Conservation (phyloP, 2,113 vertebrate genomes). For the Ellobius talpinus region DNA sequence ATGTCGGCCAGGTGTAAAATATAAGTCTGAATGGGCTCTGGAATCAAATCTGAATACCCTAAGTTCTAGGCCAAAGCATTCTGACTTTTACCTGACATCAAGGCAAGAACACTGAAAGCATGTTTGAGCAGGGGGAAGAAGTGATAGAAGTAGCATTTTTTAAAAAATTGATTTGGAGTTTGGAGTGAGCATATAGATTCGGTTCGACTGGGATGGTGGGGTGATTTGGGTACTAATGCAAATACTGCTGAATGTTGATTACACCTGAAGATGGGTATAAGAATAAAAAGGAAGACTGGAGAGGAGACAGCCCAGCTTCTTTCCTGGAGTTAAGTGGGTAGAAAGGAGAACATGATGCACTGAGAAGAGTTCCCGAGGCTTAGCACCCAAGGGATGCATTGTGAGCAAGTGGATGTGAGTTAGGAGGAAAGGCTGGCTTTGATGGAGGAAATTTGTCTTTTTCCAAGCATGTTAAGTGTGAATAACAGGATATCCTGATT, state of each 20-base stretch:
- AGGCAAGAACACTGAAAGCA: not conserved
- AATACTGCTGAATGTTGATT: not conserved
- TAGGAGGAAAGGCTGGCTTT: not conserved
- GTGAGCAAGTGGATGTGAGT: not conserved
- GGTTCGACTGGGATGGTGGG: not conserved
- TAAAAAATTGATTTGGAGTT: conserved; percentile 9
- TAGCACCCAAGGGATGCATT: not conserved
- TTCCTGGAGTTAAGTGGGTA: accelerated
- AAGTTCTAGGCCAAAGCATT: not conserved
- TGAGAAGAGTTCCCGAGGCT: not conserved
- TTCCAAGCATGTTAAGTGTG: not conserved
- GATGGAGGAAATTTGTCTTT: not conserved
- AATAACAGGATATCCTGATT: not conserved
- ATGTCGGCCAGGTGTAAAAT: not conserved
- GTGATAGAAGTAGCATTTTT: conserved; percentile 17
- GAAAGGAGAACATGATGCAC: not conserved
- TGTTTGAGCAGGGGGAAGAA: conserved; percentile 4
- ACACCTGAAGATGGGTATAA: not conserved
- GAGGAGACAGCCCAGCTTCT: not conserved
- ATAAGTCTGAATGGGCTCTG: not conserved
- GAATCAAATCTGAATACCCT: not conserved
- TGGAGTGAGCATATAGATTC: not conserved
- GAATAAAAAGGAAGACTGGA: not conserved
- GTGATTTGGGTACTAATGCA: not conserved
- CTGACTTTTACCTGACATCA: not conserved